Evolutionary conservation across 1,140 invertebrate genomes (phyloP).

Genomic region (Adelges cooleyi): DNA sequence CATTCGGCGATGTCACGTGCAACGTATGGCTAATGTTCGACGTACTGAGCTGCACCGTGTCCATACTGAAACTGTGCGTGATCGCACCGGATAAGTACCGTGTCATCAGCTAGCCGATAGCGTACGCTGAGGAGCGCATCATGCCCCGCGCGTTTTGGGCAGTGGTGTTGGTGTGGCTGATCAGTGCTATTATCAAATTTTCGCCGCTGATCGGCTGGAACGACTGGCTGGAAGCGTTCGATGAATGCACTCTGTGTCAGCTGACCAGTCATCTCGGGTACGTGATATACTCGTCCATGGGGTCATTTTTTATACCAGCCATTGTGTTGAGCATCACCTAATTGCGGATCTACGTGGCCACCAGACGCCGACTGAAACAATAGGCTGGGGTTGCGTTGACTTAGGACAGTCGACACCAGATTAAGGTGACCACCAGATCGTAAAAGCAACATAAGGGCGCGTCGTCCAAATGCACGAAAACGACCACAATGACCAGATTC

Average conservation of each 20-base stretch:
- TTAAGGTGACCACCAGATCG: too few relatives aligned
- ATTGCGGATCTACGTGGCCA: constrained; percentile 56
- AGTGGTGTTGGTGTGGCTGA: constrained; percentile 65
- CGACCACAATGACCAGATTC: too few relatives aligned
- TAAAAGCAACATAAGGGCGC: too few relatives aligned
- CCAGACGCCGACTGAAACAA: too few relatives aligned
- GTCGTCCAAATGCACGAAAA: too few relatives aligned
- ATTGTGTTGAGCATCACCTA: constrained; percentile 92
- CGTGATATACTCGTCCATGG: constrained; percentile 85
- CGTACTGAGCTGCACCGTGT: constrained; percentile 91
- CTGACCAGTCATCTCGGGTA: constrained; percentile 73
- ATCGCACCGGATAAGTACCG: constrained; percentile 87
- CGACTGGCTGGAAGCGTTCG: constrained; percentile 63
- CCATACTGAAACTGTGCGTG: constrained; percentile 90
- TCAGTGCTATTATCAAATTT: constrained; percentile 91
- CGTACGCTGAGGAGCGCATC: constrained; percentile 58
- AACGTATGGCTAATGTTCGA: constrained; percentile 96
- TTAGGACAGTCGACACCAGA: too few relatives aligned
- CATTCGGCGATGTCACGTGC: constrained; percentile 81
- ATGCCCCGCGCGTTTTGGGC: constrained; percentile 67
- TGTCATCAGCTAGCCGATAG: constrained; percentile 81
- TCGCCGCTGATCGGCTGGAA: constrained; percentile 83
- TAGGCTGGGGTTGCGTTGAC: not conserved
- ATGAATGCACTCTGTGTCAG: constrained; percentile 57
- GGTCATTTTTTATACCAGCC: constrained; percentile 91